Evolutionary conservation across 1,140 invertebrate genomes (phyloP), one percentile per base, ranked within the genome.

Genomic region (Calosoma granatense): DNA sequence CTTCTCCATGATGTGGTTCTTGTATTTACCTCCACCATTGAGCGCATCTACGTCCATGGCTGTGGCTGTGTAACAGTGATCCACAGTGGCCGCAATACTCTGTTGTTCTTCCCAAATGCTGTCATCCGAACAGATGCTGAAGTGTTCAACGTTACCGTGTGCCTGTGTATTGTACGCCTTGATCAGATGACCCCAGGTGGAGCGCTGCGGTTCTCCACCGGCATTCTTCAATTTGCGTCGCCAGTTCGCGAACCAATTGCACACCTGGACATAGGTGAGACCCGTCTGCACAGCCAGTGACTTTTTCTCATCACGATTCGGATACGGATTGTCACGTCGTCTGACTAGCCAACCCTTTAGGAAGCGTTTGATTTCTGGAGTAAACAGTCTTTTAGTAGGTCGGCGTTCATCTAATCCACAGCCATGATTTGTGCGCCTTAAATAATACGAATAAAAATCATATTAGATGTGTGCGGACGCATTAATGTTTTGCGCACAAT

Each of bases 231-330:
- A 66, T 67, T 86, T 86, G 62, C 84, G 70, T 30, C 84, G 76
- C 84, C 84, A 86, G 61, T 87, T 87, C 17, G 84, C 84, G 67
- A 87, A 87, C 84, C 84, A 87, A 66, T 87, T 87, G 63, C 84
- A 87, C 41, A 86, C 84, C 81, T 83, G 69, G 63, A 84, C 83
- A 61, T 85, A 85, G 11, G 83, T 85, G 20, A 86, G 70, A 22
- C 83, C 84, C 6, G 84, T 86, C 72, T 85, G 80, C 3, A 78
- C 67, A 0, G 84, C 82, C 47, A 86, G 64, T 22, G 75, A 74
- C 70, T 84, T 84, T 61, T 87, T 87, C 65, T 86, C 84, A 61
- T 84, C 82, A 51, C 84, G 71, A 64, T 81, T 85, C 6, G 84
- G 84, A 70, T 86, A 86, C 0, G 84, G 84, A 70, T 86, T 85